phyloP scores from a whole-genome alignment of 2,797 vertebrate genomes.

The Phalanger gymnotis region DNA sequence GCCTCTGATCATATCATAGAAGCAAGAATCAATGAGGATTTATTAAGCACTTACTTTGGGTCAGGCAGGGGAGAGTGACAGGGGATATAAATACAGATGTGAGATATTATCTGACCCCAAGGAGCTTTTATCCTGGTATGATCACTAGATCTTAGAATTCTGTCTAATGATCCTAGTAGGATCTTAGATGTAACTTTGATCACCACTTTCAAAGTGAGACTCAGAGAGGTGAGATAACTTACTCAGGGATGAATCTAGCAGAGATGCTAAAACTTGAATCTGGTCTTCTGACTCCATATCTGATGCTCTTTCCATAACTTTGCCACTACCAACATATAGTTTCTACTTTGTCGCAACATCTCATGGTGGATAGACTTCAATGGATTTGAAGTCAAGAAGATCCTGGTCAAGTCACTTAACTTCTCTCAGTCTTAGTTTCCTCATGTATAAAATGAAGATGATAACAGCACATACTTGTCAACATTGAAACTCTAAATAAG shows the following conservation, averaged over 20 bases:
- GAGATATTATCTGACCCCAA: not conserved
- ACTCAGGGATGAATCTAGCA: not conserved
- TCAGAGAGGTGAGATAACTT: not conserved
- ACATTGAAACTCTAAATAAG: too few species aligned
- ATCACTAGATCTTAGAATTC: not conserved
- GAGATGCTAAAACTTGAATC: not conserved
- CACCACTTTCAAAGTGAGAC: not conserved
- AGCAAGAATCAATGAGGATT: not conserved
- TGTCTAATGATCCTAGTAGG: not conserved
- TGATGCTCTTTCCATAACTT: not conserved
- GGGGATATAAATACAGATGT: not conserved
- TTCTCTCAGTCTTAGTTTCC: not conserved
- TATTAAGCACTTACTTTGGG: not conserved
- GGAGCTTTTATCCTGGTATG: not conserved
- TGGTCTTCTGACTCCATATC: not conserved
- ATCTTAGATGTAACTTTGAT: not conserved
- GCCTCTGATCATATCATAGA: not conserved
- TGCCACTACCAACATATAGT: not conserved
- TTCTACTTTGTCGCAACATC: not conserved
- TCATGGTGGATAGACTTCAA: not conserved
- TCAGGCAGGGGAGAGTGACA: not conserved
- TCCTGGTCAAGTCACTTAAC: not conserved
- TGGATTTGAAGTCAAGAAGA: not conserved
- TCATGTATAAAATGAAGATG: not conserved
- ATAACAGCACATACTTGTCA: not conserved